These are phyloP conservation scores for Eulacestoma nigropectus DNA, from an alignment of 2,113 vertebrate genomes.

Conservation along the genomic window DNA sequence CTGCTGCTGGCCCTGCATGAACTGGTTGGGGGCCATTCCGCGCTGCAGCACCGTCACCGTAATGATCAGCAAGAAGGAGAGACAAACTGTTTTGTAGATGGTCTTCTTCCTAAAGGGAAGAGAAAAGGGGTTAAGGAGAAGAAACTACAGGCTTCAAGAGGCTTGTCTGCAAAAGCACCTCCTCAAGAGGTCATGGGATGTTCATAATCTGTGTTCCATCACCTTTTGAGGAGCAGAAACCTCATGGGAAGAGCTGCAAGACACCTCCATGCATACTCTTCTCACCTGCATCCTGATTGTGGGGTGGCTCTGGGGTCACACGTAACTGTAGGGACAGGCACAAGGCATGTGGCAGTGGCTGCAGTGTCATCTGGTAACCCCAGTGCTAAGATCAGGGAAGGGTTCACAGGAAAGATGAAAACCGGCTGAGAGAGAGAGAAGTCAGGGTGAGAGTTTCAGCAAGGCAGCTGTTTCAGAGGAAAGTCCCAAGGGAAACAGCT, in stretches of 20 bases:
- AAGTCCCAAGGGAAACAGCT: neutral
- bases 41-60: constrained; percentile 80
- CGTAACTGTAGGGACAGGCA: neutral
- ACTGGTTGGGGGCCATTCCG: constrained; percentile 70
- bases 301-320: neutral
- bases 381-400: neutral
- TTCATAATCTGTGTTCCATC: neutral
- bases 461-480: neutral
- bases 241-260: neutral
- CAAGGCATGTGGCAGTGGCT: neutral
- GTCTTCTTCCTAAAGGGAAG: constrained; percentile 75
- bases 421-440: neutral
- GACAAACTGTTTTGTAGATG: constrained; percentile 77
- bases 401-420: neutral
- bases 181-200: neutral
- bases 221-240: neutral
- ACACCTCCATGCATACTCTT: neutral
- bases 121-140: neutral
- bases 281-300: neutral
- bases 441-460: neutral
- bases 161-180: neutral
- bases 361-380: neutral
- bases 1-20: constrained; percentile 70
- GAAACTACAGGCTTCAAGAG: neutral
- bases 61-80: constrained; percentile 81